These are phyloP conservation scores for Ciconia stormi DNA, from an alignment of 2,113 vertebrate genomes.

Conservation along the genomic window DNA sequence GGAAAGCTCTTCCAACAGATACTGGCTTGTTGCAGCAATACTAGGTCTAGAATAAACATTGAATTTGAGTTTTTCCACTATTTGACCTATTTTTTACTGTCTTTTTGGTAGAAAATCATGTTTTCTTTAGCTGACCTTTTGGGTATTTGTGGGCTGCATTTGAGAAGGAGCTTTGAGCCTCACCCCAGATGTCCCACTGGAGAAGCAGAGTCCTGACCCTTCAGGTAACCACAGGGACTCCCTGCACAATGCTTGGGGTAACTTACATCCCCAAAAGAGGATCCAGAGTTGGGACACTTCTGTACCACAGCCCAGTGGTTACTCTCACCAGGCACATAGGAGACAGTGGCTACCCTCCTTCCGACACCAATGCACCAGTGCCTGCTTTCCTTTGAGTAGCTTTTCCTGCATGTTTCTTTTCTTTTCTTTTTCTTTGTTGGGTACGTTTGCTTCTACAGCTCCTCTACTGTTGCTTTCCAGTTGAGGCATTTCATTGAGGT, in stretches of 20 bases:
- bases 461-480: not conserved
- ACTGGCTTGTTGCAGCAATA: not conserved
- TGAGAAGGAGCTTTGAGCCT: not conserved
- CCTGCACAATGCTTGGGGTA: not conserved
- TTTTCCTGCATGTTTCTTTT: not conserved
- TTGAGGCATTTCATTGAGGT: not conserved
- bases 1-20: not conserved
- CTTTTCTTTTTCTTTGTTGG: not conserved
- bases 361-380: not conserved
- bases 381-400: not conserved
- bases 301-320: accelerated
- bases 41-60: not conserved
- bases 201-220: not conserved
- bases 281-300: not conserved
- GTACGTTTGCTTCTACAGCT: not conserved
- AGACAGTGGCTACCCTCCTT: not conserved
- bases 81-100: not conserved
- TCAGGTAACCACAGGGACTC: not conserved
- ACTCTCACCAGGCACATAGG: not conserved
- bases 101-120: not conserved
- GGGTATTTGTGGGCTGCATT: not conserved
- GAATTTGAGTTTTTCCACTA: not conserved
- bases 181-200: not conserved
- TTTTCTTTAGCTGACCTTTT: not conserved
- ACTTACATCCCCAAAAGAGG: not conserved